Evolutionary conservation across 2,888 invertebrate genomes (phyloP).

Genomic region (Saturnia japonica): DNA sequence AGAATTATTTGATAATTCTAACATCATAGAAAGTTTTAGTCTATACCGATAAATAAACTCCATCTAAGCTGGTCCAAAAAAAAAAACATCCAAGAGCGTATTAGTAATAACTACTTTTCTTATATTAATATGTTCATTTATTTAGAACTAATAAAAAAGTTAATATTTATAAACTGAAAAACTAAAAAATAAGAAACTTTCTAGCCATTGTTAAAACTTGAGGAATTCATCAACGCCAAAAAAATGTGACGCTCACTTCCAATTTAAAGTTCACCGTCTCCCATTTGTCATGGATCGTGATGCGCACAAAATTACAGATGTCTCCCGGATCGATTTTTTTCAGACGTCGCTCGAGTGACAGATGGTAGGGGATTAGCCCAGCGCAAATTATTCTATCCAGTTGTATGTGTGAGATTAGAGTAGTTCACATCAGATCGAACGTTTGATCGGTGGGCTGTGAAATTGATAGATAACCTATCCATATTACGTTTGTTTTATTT

Average conservation of each 20-base stretch:
- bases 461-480: slow-evolving; percentile 50
- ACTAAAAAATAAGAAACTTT: neutral
- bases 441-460: slow-evolving; percentile 58
- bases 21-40: too few relatives aligned
- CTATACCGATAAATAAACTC: neutral
- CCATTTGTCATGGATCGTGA: slow-evolving; percentile 14
- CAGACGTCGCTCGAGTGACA: slow-evolving; percentile 8
- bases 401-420: slow-evolving; percentile 37
- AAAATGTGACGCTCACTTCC: slow-evolving; percentile 13
- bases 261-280: slow-evolving; percentile 14
- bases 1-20: too few relatives aligned
- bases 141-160: neutral
- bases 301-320: slow-evolving; percentile 9
- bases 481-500: slow-evolving; percentile 16
- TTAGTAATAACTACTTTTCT: neutral
- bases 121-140: neutral
- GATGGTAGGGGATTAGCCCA: slow-evolving; percentile 26
- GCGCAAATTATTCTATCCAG: slow-evolving; percentile 33
- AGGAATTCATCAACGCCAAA: slow-evolving; percentile 11
- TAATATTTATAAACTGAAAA: neutral
- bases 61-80: neutral
- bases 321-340: slow-evolving; percentile 11
- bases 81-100: neutral
- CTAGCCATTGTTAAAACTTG: neutral
- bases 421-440: slow-evolving; percentile 30